A percentile compares a stretch with the other conserved stretches of the same genome.
Evolutionary conservation across 2,797 vertebrate species (phyloP).

Genomic region (Pseudomugil tenellus): DNA sequence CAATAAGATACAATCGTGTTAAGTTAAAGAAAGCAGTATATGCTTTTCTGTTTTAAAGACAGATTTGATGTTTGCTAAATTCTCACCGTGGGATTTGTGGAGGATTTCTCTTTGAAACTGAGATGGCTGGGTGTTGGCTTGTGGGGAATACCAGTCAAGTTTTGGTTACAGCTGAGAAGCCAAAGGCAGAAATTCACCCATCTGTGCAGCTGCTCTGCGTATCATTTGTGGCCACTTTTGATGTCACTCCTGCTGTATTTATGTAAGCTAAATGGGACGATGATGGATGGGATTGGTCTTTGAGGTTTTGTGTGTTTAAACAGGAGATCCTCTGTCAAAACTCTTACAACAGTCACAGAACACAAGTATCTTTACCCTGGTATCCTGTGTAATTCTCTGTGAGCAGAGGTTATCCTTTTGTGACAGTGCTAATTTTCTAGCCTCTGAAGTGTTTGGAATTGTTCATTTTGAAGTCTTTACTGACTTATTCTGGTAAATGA

Average conservation of each 20-base stretch:
- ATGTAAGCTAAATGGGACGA: constrained; percentile 59
- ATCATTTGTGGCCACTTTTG: constrained; percentile 76
- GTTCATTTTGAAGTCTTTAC: constrained; percentile 35
- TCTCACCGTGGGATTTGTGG: constrained; percentile 69
- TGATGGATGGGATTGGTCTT: constrained; percentile 64
- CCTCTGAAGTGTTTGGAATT: constrained; percentile 21
- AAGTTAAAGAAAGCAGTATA: constrained; percentile 37
- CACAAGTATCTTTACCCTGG: constrained; percentile 32
- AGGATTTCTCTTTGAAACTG: constrained; percentile 68
- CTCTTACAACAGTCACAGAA: constrained; percentile 45
- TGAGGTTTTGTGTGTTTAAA: constrained; percentile 70
- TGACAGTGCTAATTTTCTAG: constrained; percentile 25
- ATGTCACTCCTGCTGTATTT: constrained; percentile 69
- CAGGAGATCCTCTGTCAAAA: constrained; percentile 66
- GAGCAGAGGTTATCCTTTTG: constrained; percentile 10
- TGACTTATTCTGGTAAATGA: constrained; percentile 2
- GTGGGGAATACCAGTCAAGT: constrained; percentile 52
- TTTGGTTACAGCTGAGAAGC: constrained; percentile 69
- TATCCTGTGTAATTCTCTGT: constrained; percentile 16
- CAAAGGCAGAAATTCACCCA: constrained; percentile 64
- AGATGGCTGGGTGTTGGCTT: constrained; percentile 74
- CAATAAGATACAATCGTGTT: constrained; percentile 52
- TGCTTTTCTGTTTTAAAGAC: constrained; percentile 50
- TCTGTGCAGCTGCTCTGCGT: constrained; percentile 61
- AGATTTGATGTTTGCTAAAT: constrained; percentile 58